phyloP scores from a whole-genome alignment of 2,797 vertebrate genomes.

The Tokudaia tokunoshimensis region DNA sequence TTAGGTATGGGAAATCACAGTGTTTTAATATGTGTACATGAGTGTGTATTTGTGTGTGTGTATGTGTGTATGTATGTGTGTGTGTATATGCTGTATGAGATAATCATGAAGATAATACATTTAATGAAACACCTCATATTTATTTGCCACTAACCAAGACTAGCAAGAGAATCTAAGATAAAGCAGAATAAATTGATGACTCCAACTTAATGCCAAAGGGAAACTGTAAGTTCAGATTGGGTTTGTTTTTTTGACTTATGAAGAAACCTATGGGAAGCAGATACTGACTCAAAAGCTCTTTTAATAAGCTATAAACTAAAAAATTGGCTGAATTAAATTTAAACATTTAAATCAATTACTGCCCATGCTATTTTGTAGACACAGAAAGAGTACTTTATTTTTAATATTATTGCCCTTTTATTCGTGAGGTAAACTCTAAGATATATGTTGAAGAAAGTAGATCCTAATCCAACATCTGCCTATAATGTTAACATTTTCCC shows the following conservation, averaged over 20 bases:
- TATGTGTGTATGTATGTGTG: too few species aligned
- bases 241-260: background rate
- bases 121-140: background rate
- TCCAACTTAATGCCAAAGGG: background rate
- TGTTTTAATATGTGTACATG: background rate
- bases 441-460: background rate
- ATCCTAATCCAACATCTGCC: background rate
- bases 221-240: background rate
- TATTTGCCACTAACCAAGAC: slow-evolving; percentile 12
- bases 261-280: background rate
- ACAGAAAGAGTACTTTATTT: background rate
- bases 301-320: background rate
- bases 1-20: background rate
- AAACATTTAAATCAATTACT: slow-evolving; percentile 52
- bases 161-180: background rate
- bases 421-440: slow-evolving; percentile 52
- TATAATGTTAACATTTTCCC: slow-evolving; percentile 45
- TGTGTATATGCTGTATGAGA: background rate
- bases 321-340: background rate
- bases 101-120: background rate
- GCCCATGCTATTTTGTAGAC: background rate
- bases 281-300: background rate
- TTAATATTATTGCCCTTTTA: slow-evolving; percentile 23
- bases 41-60: background rate
- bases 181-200: background rate